Conservation (phyloP, 1,140 invertebrate species). For the Portunus trituberculatus region DNA sequence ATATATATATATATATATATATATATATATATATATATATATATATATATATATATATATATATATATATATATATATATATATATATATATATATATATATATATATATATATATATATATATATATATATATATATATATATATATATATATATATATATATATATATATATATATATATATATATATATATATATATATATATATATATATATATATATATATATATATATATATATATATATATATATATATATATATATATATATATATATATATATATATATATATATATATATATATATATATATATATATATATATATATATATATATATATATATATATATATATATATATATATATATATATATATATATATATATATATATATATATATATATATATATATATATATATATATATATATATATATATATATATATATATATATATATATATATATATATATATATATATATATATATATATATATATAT, state of each 20-base stretch:
- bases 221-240: slow-evolving; percentile 42
- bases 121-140: slow-evolving; percentile 25
- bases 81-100: slow-evolving; percentile 51
- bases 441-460: slow-evolving; percentile 64
- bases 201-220: slow-evolving; percentile 31
- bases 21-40: not conserved
- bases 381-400: slow-evolving; percentile 64
- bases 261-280: slow-evolving; percentile 40
- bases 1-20: slow-evolving; percentile 15
- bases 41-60: slow-evolving; percentile 52
- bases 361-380: slow-evolving; percentile 62
- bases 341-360: slow-evolving; percentile 56
- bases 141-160: not conserved
- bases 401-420: slow-evolving; percentile 66
- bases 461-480: slow-evolving; percentile 61
- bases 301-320: slow-evolving; percentile 50
- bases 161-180: slow-evolving; percentile 31
- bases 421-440: slow-evolving; percentile 63
- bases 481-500: slow-evolving; percentile 38
- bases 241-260: slow-evolving; percentile 47
- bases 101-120: slow-evolving; percentile 48
- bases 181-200: slow-evolving; percentile 36
- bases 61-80: slow-evolving; percentile 36
- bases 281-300: slow-evolving; percentile 47
- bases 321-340: slow-evolving; percentile 27